phyloP scores from a whole-genome alignment of 2,888 invertebrate genomes.

The Eurytoma adleriae region DNA sequence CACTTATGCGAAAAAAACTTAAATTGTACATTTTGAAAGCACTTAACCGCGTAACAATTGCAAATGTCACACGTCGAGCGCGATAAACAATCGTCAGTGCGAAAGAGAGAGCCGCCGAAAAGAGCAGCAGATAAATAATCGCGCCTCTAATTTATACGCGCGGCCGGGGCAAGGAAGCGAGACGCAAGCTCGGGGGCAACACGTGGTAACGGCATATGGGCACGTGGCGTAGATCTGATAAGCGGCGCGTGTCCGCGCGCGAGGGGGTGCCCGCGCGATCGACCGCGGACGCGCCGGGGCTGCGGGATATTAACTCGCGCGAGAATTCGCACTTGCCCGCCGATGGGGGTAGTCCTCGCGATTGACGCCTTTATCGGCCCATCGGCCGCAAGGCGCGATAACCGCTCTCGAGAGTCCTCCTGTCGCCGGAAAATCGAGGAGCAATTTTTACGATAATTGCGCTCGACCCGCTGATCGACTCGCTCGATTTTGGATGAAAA shows the following conservation, averaged over 20 bases:
- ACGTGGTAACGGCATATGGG: constrained; percentile 69
- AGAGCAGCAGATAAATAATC: no score
- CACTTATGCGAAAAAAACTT: no score
- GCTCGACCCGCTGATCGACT: constrained; percentile 28
- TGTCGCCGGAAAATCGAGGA: no score
- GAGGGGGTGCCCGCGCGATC: constrained; percentile 67
- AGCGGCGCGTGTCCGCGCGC: constrained; percentile 41
- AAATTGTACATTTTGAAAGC: no score
- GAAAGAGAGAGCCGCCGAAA: no score
- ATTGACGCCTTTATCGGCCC: constrained; percentile 64
- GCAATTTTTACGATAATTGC: no score
- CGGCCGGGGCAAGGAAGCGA: no score
- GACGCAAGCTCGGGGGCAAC: constrained; percentile 6
- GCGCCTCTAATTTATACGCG: no score
- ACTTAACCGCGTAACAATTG: no score
- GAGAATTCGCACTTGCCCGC: constrained; percentile 60
- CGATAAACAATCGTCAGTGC: no score
- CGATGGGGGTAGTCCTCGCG: constrained; percentile 25
- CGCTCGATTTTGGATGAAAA: constrained; percentile 34
- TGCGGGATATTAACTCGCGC: constrained; percentile 69
- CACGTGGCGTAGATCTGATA: constrained; percentile 72
- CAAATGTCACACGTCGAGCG: no score
- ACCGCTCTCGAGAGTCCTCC: background rate
- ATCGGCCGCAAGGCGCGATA: constrained; percentile 26
- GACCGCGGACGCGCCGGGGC: constrained; percentile 68